Conservation (phyloP, 2,888 invertebrate genomes). For the Nesidiocoris tenuis region DNA sequence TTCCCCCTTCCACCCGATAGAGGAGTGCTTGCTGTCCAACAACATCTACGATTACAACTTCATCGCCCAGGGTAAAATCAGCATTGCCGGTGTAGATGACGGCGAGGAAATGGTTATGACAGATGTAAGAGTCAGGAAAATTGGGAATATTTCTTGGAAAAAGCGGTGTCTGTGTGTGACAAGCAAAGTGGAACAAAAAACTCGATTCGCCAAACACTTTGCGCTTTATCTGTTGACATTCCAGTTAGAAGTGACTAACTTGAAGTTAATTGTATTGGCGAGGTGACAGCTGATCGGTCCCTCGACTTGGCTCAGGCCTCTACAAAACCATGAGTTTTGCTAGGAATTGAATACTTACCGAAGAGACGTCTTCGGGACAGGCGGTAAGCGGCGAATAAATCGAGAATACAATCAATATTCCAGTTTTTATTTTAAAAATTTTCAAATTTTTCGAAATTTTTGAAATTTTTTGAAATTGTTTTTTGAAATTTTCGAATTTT, state of each 20-base stretch:
- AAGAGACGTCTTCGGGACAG: too few relatives aligned
- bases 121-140: conserved; percentile 68
- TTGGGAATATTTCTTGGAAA: not conserved
- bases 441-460: too few relatives aligned
- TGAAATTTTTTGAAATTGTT: too few relatives aligned
- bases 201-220: not conserved
- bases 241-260: not conserved
- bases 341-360: too few relatives aligned
- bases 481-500: too few relatives aligned
- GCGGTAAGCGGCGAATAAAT: too few relatives aligned
- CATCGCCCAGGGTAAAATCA: conserved; percentile 90
- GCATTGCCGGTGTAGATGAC: conserved; percentile 89
- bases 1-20: conserved; percentile 46
- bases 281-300: too few relatives aligned
- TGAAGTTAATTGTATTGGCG: too few relatives aligned
- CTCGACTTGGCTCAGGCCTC: too few relatives aligned
- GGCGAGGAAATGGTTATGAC: conserved; percentile 79
- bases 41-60: conserved; percentile 70
- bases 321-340: too few relatives aligned
- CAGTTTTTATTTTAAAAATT: too few relatives aligned
- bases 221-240: not conserved
- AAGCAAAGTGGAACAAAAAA: not conserved
- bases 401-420: too few relatives aligned
- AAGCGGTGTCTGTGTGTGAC: not conserved
- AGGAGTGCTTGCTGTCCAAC: conserved; percentile 65